Evolutionary conservation across 1,140 invertebrate species (phyloP).

Genomic region (Cryptotermes secundus): DNA sequence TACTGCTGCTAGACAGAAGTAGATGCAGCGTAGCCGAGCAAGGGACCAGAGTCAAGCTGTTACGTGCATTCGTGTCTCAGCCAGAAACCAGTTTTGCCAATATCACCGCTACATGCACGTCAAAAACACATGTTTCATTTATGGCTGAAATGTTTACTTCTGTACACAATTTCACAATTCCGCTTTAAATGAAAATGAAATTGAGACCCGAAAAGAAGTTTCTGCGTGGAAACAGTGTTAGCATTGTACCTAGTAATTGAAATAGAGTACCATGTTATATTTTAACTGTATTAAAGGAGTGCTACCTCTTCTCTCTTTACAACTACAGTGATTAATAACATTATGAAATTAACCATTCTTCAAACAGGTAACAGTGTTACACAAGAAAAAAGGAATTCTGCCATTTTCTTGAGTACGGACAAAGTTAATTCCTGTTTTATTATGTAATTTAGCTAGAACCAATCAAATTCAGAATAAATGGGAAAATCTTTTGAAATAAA

Average conservation of each 20-base stretch:
- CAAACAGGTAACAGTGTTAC: background rate
- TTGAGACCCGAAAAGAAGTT: background rate
- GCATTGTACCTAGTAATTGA: background rate
- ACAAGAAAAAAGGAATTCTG: background rate
- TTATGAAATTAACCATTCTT: background rate
- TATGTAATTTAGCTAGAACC: too few species aligned
- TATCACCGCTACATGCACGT: background rate
- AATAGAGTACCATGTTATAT: background rate
- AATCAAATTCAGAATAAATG: too few species aligned
- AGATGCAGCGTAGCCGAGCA: background rate
- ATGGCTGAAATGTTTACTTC: background rate
- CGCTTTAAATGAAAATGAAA: background rate
- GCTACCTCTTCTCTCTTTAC: background rate
- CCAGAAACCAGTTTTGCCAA: conserved; percentile 1
- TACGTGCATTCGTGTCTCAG: background rate
- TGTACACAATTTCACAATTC: background rate
- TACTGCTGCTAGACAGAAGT: background rate
- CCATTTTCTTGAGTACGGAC: too few species aligned
- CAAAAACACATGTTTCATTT: background rate
- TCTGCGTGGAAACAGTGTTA: background rate
- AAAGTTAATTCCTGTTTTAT: too few species aligned
- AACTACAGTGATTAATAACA: background rate
- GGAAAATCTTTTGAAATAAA: too few species aligned
- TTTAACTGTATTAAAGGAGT: background rate
- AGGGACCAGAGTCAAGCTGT: background rate